Evolutionary conservation across 2,888 invertebrate genomes (phyloP).

Genomic region (Eupithecia centaureata): DNA sequence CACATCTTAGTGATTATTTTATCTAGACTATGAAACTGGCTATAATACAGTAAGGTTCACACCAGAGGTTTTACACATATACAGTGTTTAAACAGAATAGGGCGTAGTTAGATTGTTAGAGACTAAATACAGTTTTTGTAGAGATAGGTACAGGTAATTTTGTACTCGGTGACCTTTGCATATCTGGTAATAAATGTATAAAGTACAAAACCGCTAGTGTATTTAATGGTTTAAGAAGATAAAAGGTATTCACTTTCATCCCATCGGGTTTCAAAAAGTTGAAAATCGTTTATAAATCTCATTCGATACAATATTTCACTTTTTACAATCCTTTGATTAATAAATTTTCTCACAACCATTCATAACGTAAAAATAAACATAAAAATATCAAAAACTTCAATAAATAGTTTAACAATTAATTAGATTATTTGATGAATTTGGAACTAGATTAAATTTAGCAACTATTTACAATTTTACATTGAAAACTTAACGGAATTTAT

Average conservation of each 20-base stretch:
- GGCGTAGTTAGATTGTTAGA: constrained; percentile 11
- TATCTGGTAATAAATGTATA: not conserved
- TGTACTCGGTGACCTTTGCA: too few relatives aligned
- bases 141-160: too few relatives aligned
- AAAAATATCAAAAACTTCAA: constrained; percentile 35
- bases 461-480: constrained; percentile 58
- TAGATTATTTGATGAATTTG: constrained; percentile 53
- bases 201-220: constrained; percentile 29
- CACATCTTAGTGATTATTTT: constrained; percentile 67
- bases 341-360: constrained; percentile 50
- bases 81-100: not conserved
- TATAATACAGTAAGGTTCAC: constrained; percentile 49
- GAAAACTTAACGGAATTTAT: constrained; percentile 50
- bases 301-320: constrained; percentile 32
- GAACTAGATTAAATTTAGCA: constrained; percentile 48
- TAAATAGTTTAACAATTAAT: constrained; percentile 52
- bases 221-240: constrained; percentile 16
- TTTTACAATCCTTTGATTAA: constrained; percentile 43
- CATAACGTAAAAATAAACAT: constrained; percentile 43
- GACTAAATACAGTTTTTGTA: not conserved
- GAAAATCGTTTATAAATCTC: constrained; percentile 38
- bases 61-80: constrained; percentile 25
- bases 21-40: constrained; percentile 53
- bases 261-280: constrained; percentile 36
- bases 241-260: constrained; percentile 22